These are phyloP conservation scores for Drosophila hamatofila DNA, from an alignment of 2,888 invertebrate genomes.

Conservation along the genomic window DNA sequence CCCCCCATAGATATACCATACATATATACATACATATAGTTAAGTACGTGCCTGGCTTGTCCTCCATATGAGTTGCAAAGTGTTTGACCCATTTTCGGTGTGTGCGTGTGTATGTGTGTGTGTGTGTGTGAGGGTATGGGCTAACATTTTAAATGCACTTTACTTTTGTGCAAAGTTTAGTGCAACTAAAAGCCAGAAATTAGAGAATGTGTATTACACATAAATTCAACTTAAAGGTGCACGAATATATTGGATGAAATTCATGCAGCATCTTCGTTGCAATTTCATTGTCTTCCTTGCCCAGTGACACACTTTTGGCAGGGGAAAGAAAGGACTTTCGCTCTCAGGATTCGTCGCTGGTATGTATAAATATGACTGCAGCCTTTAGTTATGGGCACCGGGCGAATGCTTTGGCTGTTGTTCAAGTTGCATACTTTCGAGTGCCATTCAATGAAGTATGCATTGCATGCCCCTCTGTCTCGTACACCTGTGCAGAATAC, in stretches of 20 bases:
- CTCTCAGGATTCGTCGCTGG: slow-evolving; percentile 23
- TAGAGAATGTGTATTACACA: slow-evolving; percentile 32
- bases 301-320: slow-evolving; percentile 44
- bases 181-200: slow-evolving; percentile 32
- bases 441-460: slow-evolving; percentile 78
- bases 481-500: slow-evolving; percentile 26
- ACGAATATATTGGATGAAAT: slow-evolving; percentile 5
- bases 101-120: slow-evolving; percentile 2
- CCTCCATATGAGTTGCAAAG: slow-evolving; percentile 46
- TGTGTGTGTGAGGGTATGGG: slow-evolving; percentile 10
- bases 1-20: background rate
- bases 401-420: slow-evolving; percentile 32
- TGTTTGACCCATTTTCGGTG: slow-evolving; percentile 66
- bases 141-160: slow-evolving; percentile 58
- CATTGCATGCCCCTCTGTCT: slow-evolving; percentile 42
- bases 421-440: slow-evolving; percentile 67
- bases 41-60: slow-evolving; percentile 56
- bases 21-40: slow-evolving; percentile 8
- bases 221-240: slow-evolving; percentile 42
- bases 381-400: background rate
- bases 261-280: slow-evolving; percentile 9
- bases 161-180: slow-evolving; percentile 51
- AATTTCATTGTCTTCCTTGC: slow-evolving; percentile 19
- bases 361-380: slow-evolving; percentile 33
- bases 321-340: slow-evolving; percentile 30